Evolutionary conservation across 2,888 invertebrate species (phyloP), one percentile per base, ranked within the genome.

Genomic region (Tyria jacobaeae): DNA sequence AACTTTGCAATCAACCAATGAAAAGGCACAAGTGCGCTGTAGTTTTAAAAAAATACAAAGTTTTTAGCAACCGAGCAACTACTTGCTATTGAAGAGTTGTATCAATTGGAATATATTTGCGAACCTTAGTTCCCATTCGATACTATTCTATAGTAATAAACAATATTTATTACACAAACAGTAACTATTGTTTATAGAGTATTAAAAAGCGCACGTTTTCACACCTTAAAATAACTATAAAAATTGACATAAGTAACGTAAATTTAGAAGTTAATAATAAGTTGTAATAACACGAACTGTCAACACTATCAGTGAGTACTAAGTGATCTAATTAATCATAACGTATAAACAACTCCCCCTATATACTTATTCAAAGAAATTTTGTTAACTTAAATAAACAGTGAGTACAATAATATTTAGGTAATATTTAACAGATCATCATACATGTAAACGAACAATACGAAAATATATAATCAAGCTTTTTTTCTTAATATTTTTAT

Each of bases 121-220:
- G n/a, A n/a, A n/a, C n/a, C n/a, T n/a, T 21, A 44, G 12, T 44
- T 21, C 5, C 21, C 10, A 21, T 3, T 10, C 2, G 10, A 44
- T 15, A 48, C 25, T n/a, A 17, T 31, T 25, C 15, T 48, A 14
- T 27, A 3, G 0, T 25, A 25, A 5, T 25, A 7, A 6, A 1
- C 27, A 31, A 31, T 31, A 6, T 10, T 21, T 17, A 5, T 44
- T 1, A 44, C 17, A 44, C 21, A 44, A 21, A 21, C 44, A 10
- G 9, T 9, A 9, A 41, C 9, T 44, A 44, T 44, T 12, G 21
- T 21, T 21, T 12, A 10, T 44, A 44, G 10, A 12, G 44, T 12
- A 44, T 21, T 44, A 44, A 44, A 27, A 41, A 44, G 12, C 12
- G 21, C 51, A 35, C 51, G 51, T 35, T 51, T 51, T 24, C 51